phyloP scores from a whole-genome alignment of 2,888 invertebrate genomes.

The Lydus trimaculatus region DNA sequence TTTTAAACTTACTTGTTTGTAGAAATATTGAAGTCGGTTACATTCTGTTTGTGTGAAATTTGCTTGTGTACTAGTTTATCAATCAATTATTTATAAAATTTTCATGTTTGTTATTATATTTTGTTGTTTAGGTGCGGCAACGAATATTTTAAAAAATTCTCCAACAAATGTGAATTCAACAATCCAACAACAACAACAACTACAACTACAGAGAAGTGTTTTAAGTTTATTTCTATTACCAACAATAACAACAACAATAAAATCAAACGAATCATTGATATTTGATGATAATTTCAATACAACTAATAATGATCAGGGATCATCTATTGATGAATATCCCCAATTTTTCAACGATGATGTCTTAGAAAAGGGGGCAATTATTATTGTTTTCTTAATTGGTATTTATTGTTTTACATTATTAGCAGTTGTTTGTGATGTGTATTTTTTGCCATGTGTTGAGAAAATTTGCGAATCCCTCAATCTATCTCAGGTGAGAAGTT shows the following conservation, averaged over 20 bases:
- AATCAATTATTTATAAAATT: not conserved
- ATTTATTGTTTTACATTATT: constrained; percentile 86
- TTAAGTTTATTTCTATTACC: not conserved
- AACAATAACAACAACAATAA: not conserved
- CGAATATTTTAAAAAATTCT: not conserved
- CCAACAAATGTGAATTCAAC: not conserved
- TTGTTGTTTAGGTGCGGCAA: not conserved
- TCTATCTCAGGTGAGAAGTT: constrained; percentile 68
- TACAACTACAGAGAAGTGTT: not conserved
- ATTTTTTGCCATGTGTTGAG: constrained; percentile 90
- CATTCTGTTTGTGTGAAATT: not conserved
- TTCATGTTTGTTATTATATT: not conserved
- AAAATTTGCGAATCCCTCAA: constrained; percentile 82
- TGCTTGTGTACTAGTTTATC: no score
- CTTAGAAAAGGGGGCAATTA: constrained; percentile 77
- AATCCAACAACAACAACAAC: not conserved
- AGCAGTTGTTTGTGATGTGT: constrained; percentile 90
- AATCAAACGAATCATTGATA: not conserved
- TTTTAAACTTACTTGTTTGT: not conserved
- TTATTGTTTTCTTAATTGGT: constrained; percentile 77
- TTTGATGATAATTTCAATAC: not conserved
- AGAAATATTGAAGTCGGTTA: not conserved
- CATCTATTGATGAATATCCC: constrained; percentile 65
- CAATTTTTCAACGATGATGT: constrained; percentile 69
- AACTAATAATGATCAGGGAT: not conserved